A percentile compares a stretch with the other conserved stretches of the same genome.
Conservation (phyloP, 2,113 vertebrate genomes). For the Riparia riparia region DNA sequence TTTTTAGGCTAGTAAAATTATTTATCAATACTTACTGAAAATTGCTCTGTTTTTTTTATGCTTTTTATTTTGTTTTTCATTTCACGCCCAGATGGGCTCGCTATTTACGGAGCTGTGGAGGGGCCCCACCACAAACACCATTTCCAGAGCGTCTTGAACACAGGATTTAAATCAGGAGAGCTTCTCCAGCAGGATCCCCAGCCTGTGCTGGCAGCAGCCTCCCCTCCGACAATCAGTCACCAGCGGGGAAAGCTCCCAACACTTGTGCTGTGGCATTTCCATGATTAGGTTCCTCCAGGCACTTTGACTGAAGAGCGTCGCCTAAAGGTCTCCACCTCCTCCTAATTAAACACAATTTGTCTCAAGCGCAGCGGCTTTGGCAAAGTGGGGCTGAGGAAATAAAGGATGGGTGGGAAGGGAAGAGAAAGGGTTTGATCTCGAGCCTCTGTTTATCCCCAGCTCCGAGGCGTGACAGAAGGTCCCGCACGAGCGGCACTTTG, state of each 20-base stretch:
- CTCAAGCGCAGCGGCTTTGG: background rate
- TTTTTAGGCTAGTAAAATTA: background rate
- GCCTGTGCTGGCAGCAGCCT: background rate
- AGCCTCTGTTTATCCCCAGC: conserved; percentile 19
- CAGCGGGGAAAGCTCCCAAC: background rate
- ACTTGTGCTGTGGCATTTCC: background rate
- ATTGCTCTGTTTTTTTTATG: background rate
- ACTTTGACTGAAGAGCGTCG: conserved; percentile 64
- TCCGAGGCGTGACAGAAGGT: background rate
- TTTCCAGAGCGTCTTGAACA: background rate
- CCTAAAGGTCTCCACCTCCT: conserved; percentile 54
- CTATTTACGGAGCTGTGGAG: background rate
- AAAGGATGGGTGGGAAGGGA: conserved; percentile 6
- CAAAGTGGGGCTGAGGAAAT: background rate
- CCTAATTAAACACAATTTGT: conserved; percentile 59
- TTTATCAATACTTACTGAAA: background rate
- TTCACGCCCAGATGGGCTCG: background rate
- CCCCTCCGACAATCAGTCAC: conserved; percentile 20
- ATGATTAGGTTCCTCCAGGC: conserved; percentile 62
- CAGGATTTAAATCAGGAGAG: background rate
- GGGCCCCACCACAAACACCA: background rate
- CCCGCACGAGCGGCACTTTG: background rate
- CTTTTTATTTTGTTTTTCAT: background rate
- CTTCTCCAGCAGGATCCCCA: background rate
- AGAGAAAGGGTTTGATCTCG: conserved; percentile 33